These are phyloP conservation scores for Drosophila anceps DNA, from an alignment of 2,888 invertebrate species.

Conservation along the genomic window DNA sequence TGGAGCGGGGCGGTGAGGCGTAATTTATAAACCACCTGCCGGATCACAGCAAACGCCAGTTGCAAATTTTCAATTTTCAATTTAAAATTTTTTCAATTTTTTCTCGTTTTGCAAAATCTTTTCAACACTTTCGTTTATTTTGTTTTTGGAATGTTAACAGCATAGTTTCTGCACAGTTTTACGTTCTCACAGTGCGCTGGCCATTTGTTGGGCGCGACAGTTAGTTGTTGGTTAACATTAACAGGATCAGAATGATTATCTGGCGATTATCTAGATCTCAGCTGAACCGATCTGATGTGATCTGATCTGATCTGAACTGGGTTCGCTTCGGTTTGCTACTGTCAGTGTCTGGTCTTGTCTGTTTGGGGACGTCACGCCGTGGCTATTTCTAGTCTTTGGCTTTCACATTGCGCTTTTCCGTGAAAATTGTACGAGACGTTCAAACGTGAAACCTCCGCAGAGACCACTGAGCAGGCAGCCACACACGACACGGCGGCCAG, in stretches of 20 bases:
- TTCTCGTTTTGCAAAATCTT: constrained; percentile 31
- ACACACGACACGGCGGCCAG: constrained; percentile 21
- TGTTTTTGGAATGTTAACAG: constrained; percentile 60
- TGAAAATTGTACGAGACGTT: constrained; percentile 80
- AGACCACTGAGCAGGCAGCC: constrained; percentile 83
- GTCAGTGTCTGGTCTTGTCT: constrained; percentile 64
- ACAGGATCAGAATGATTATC: constrained; percentile 24
- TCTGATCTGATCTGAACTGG: constrained; percentile 33
- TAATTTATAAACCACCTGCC: constrained; percentile 31
- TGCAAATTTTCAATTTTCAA: constrained; percentile 17
- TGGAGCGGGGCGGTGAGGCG: background rate
- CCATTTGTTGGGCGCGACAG: constrained; percentile 29
- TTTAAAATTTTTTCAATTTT: background rate
- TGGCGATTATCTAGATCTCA: constrained; percentile 16
- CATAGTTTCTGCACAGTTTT: constrained; percentile 53
- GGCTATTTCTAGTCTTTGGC: constrained; percentile 77
- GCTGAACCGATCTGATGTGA: constrained; percentile 16
- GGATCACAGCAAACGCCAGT: constrained; percentile 12
- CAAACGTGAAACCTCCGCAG: constrained; percentile 86
- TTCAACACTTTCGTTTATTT: constrained; percentile 49
- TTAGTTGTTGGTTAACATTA: background rate
- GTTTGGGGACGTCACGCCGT: constrained; percentile 74
- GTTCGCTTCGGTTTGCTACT: constrained; percentile 61
- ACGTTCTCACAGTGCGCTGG: constrained; percentile 16
- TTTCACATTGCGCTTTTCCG: constrained; percentile 81